phyloP scores from a whole-genome alignment of 2,113 vertebrate species.

The Hirundichthys speculiger region DNA sequence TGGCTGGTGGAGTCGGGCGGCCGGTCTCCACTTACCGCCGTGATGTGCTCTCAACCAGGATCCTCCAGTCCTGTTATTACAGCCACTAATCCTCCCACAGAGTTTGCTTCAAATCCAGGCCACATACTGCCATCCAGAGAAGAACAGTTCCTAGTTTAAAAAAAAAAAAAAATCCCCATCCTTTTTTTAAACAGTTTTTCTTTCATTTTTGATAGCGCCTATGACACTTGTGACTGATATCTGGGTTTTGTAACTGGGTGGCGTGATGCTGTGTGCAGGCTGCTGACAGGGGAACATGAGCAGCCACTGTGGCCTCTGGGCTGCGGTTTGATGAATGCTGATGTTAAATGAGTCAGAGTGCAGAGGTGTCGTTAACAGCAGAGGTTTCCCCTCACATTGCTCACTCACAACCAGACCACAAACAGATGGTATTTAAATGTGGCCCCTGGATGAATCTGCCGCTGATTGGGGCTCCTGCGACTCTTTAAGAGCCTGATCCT shows the following conservation, averaged over 20 bases:
- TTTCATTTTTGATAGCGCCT: slow-evolving; percentile 32
- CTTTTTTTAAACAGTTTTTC: slow-evolving; percentile 1
- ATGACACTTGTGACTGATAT: too few relatives aligned
- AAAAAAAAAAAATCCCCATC: slow-evolving; percentile 6
- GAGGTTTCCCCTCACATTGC: slow-evolving; percentile 28
- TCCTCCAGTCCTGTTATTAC: slow-evolving; percentile 29
- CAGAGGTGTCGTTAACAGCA: slow-evolving; percentile 37
- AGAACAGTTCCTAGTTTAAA: slow-evolving; percentile 14
- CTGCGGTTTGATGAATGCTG: slow-evolving; percentile 31
- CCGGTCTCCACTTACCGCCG: slow-evolving; percentile 54
- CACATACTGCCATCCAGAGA: slow-evolving; percentile 10
- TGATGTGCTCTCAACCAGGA: slow-evolving; percentile 53
- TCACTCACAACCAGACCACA: slow-evolving; percentile 52
- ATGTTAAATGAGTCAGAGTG: slow-evolving; percentile 22
- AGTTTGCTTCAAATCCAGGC: slow-evolving; percentile 38
- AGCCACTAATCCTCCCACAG: slow-evolving; percentile 57
- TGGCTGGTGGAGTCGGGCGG: slow-evolving; percentile 38
- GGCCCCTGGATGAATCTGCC: slow-evolving; percentile 34
- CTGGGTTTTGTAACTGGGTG: slow-evolving; percentile 13
- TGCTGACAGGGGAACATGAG: neutral
- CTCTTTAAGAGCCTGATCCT: slow-evolving; percentile 10
- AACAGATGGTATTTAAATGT: slow-evolving; percentile 71
- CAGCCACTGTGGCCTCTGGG: slow-evolving; percentile 1
- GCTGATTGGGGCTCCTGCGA: slow-evolving; percentile 17
- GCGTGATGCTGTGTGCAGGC: neutral